Base-by-base conservation (phyloP, 2,113 vertebrate species). In the Dolichallabes microphthalmus region DNA sequence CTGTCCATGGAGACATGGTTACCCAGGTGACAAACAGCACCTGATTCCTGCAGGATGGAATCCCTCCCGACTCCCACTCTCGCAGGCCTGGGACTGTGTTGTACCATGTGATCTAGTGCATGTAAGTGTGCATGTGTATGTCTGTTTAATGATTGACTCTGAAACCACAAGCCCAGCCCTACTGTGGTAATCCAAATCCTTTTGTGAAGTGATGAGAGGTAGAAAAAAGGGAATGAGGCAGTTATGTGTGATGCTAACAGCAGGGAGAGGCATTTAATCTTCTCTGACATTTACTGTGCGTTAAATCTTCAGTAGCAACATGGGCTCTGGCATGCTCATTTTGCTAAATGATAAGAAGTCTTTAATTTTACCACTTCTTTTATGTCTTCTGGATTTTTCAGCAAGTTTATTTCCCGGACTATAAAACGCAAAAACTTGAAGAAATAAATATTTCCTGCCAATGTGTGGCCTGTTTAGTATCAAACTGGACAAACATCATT, bases 71-170 rank as follows among this genome's bases (percentile, higher is more conserved):
- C 85, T 79, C 63, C 32, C 50, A 53, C 79, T 66, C 55, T 57
- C 20, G 66, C 73, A 86, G 69, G 39, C 69, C 74, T 61, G 80
- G 71, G 83, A 87, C 58, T 78, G 63, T 84, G 68, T 55, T 57
- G 30, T 75, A 79, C 74, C 83, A 60, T 52, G 66, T 80, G 85
- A 76, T 69, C 52, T 61, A 12, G 35, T 61, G 81, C 79, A 25
- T 84, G n/a, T 73, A 20, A 76, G 13, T 61, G 50, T 75, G 7
- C 74, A 57, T 64, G 52, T 85, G 27, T 20, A 3, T 71, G 50
- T 61, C 22, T 45, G 84, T 88, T 89, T 88, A 92, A 90, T 92
- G 55, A 92, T 90, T 88, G 32, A 88, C 75, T 80, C 64, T 30
- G 30, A 15, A 78, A 30, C 76, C 87, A 45, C 82, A 32, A 66